These are phyloP conservation scores for Aromia moschata DNA, from an alignment of 2,888 invertebrate species.

Conservation along the genomic window DNA sequence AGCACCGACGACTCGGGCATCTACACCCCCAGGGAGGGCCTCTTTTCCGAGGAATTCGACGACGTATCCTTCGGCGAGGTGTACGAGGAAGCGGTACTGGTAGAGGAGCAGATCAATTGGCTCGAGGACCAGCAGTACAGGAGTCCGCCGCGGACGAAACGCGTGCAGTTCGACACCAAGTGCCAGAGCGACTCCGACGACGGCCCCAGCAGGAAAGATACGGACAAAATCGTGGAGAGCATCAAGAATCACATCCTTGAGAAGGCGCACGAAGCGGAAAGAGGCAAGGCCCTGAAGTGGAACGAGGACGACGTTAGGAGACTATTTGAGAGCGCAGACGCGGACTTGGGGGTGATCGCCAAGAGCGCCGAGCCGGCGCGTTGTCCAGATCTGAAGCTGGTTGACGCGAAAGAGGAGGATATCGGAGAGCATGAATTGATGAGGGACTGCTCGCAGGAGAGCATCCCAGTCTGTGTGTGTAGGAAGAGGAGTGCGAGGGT, in stretches of 20 bases:
- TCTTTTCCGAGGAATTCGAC: background rate
- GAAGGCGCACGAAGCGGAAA: background rate
- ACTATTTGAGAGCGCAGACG: conserved; percentile 8
- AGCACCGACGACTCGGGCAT: background rate
- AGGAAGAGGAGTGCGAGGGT: background rate
- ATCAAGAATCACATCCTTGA: conserved; percentile 1
- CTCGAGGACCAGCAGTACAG: background rate
- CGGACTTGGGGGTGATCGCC: conserved; percentile 12
- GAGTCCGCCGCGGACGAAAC: background rate
- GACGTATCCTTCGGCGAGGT: background rate
- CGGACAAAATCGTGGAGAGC: background rate
- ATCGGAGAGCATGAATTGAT: conserved; percentile 46
- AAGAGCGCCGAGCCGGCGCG: conserved; percentile 11
- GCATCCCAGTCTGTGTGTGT: conserved; percentile 19
- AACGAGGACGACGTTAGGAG: conserved; percentile 7
- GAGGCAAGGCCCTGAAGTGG: background rate
- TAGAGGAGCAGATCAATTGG: background rate
- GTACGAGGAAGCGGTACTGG: background rate
- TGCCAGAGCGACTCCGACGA: background rate
- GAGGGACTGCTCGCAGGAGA: conserved; percentile 43
- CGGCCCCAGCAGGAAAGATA: background rate
- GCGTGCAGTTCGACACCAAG: background rate
- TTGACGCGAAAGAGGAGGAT: too few species aligned
- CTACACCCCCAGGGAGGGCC: background rate
- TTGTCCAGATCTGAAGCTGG: background rate